A percentile compares a stretch with the other conserved stretches of the same genome.
These are phyloP conservation scores for Tachypleus tridentatus DNA, from an alignment of 1,140 invertebrate genomes.

Conservation along the genomic window DNA sequence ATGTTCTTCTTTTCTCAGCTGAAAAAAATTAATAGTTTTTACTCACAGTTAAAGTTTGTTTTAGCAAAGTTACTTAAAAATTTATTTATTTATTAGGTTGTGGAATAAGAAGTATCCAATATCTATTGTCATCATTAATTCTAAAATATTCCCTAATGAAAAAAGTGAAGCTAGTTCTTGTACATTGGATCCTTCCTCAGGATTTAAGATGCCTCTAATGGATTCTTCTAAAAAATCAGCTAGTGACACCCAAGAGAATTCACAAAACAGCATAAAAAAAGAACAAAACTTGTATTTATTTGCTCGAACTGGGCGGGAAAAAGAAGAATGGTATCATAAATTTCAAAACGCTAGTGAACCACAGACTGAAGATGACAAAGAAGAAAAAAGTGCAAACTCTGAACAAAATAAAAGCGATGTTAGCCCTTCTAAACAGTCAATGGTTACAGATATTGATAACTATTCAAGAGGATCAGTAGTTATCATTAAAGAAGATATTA, in stretches of 20 bases:
- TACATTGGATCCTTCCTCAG: background rate
- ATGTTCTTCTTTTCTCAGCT: no score
- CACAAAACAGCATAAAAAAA: conserved; percentile 22
- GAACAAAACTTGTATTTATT: conserved; percentile 51
- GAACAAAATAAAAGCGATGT: no score
- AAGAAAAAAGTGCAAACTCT: no score
- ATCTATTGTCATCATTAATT: conserved; percentile 43
- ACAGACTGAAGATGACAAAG: background rate
- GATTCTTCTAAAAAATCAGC: conserved; percentile 21
- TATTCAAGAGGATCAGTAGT: no score
- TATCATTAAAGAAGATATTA: no score
- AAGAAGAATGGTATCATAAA: conserved; percentile 68
- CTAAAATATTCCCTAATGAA: conserved; percentile 26
- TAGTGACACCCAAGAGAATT: no score
- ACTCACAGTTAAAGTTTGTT: no score
- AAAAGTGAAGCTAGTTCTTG: conserved; percentile 6
- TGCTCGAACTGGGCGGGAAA: conserved; percentile 66
- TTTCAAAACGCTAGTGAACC: conserved; percentile 35
- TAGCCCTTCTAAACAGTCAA: no score
- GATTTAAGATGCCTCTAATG: conserved; percentile 18
- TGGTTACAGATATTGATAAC: no score
- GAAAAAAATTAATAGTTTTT: no score
- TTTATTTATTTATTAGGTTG: conserved; percentile 31
- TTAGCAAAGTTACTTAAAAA: no score
- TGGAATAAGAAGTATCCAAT: conserved; percentile 92